Evolutionary conservation across 2,113 vertebrate genomes (phyloP).

Genomic region (Entosphenus tridentatus): DNA sequence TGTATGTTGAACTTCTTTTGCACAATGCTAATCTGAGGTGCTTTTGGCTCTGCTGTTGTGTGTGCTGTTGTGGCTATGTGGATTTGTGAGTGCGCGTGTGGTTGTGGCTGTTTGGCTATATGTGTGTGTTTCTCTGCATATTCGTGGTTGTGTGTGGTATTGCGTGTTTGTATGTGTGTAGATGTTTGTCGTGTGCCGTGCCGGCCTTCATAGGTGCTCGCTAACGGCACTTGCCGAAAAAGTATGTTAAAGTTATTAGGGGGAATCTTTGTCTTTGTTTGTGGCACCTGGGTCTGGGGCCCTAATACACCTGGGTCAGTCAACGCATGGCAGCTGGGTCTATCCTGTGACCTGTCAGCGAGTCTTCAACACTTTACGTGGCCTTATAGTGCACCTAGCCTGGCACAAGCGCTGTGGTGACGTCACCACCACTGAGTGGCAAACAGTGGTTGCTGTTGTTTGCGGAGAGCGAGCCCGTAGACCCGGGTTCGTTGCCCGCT

Average conservation of each 20-base stretch:
- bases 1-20: neutral
- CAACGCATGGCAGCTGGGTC: no score
- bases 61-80: neutral
- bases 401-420: no score
- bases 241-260: neutral
- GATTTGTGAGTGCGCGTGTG: neutral
- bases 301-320: conserved; percentile 12
- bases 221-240: no score
- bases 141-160: neutral
- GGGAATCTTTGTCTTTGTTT: conserved; percentile 20
- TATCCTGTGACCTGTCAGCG: no score
- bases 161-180: neutral
- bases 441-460: no score
- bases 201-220: no score
- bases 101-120: neutral
- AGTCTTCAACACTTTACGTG: no score
- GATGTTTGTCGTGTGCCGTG: neutral
- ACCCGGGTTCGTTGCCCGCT: no score
- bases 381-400: no score
- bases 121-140: neutral
- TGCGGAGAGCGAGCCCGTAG: no score
- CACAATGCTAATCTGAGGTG: neutral
- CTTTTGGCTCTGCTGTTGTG: neutral
- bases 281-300: conserved; percentile 20
- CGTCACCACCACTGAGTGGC: no score